phyloP scores from a whole-genome alignment of 1,140 invertebrate species.

The Drosophila carrolli region DNA sequence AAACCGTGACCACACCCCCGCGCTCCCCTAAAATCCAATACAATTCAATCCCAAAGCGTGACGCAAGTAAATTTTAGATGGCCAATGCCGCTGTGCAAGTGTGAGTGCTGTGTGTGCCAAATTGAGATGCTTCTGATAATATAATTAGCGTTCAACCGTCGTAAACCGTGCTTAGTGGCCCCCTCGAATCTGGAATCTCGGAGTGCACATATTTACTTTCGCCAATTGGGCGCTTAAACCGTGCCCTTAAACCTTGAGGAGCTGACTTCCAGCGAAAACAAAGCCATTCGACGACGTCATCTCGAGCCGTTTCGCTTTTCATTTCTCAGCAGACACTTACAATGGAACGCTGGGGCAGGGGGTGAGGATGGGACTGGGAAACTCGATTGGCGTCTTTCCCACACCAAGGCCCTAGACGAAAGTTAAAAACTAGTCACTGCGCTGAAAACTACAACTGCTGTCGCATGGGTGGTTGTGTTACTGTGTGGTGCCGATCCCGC shows the following conservation, averaged over 20 bases:
- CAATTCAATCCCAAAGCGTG: slow-evolving; percentile 26
- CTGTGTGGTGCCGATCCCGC: background rate
- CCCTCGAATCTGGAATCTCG: slow-evolving; percentile 26
- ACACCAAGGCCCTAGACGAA: background rate
- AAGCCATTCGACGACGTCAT: slow-evolving; percentile 58
- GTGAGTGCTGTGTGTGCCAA: slow-evolving; percentile 37
- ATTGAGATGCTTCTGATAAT: slow-evolving; percentile 51
- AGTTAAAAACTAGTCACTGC: slow-evolving; percentile 1
- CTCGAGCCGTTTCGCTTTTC: slow-evolving; percentile 67
- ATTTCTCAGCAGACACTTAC: slow-evolving; percentile 36
- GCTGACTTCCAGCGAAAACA: background rate
- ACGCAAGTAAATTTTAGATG: slow-evolving; percentile 40
- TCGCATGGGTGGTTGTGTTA: too few species aligned
- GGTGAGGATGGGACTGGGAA: slow-evolving; percentile 8
- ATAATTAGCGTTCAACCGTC: slow-evolving; percentile 54
- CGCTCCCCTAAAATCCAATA: slow-evolving; percentile 8
- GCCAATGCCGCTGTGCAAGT: slow-evolving; percentile 34
- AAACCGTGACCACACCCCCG: slow-evolving; percentile 2
- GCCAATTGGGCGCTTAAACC: too few species aligned
- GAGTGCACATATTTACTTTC: background rate
- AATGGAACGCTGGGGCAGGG: background rate
- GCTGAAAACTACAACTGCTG: background rate
- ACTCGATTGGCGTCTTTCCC: slow-evolving; percentile 52
- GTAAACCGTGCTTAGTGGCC: slow-evolving; percentile 36
- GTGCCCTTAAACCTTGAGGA: background rate